Evolutionary conservation across 2,888 invertebrate species (phyloP).

Genomic region (Synergus laeviventris): DNA sequence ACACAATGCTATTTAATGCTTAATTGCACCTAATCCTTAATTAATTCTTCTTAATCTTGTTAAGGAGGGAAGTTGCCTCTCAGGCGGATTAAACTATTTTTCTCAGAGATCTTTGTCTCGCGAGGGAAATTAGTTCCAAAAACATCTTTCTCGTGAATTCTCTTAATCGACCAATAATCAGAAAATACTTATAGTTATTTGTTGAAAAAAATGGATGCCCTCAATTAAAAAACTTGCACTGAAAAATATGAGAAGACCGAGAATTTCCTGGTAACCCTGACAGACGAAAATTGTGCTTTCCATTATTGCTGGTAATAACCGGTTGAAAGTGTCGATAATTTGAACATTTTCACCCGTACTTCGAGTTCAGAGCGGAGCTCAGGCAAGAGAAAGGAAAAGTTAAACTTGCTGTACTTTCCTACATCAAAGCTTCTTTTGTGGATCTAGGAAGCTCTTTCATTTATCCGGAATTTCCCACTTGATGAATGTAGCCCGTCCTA

Average conservation of each 20-base stretch:
- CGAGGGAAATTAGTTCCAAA: not conserved
- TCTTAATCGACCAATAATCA: no score
- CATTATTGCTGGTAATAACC: not conserved
- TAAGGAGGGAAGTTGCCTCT: not conserved
- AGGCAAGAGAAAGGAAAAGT: conserved; percentile 32
- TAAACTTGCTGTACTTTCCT: conserved; percentile 31
- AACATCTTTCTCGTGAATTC: not conserved
- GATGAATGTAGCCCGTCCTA: conserved; percentile 34
- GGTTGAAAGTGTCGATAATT: conserved; percentile 12
- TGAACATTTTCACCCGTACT: conserved; percentile 3
- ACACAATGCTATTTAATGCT: not conserved
- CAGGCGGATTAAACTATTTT: not conserved
- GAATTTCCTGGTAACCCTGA: not conserved
- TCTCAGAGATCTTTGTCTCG: not conserved
- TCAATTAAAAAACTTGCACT: not conserved
- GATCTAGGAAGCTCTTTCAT: conserved; percentile 29
- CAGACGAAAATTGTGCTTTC: not conserved
- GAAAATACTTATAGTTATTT: no score
- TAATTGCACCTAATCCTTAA: not conserved
- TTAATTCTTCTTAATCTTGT: not conserved
- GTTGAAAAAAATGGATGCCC: not conserved
- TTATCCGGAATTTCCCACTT: conserved; percentile 37
- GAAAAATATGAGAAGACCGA: not conserved
- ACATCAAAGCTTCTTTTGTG: conserved; percentile 40
- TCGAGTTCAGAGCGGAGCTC: conserved; percentile 17